Conservation (phyloP, 2,888 invertebrate genomes). For the Sinhomidia bicolor region DNA sequence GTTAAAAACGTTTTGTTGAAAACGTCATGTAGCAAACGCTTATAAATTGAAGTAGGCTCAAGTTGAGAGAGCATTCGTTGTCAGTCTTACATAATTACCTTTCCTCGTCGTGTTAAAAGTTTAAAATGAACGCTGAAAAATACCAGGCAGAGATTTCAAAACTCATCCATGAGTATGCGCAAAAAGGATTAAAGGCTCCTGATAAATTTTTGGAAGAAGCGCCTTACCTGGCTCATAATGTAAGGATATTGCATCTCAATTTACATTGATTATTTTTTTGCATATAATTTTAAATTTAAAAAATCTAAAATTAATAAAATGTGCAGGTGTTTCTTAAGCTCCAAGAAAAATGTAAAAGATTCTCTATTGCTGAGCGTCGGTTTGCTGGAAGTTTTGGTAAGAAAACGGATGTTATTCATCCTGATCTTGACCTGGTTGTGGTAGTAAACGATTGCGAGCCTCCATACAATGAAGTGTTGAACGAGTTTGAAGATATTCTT, state of each 20-base stretch:
- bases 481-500: conserved; percentile 24
- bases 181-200: conserved; percentile 5
- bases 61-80: too few relatives aligned
- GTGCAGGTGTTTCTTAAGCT: background rate
- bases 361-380: background rate
- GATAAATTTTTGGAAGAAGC: background rate
- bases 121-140: background rate
- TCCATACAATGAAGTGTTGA: background rate
- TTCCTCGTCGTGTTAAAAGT: too few relatives aligned
- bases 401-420: conserved; percentile 49
- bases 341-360: background rate
- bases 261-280: too few relatives aligned
- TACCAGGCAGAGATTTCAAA: background rate
- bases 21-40: too few relatives aligned
- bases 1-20: too few relatives aligned
- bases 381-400: conserved; percentile 49
- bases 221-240: background rate
- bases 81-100: too few relatives aligned
- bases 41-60: too few relatives aligned
- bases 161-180: background rate
- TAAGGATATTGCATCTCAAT: too few relatives aligned
- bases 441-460: conserved; percentile 20
- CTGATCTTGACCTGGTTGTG: conserved; percentile 33
- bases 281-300: too few relatives aligned
- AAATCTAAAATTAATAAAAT: too few relatives aligned